A percentile compares a stretch with the other conserved stretches of the same genome.
Conservation (phyloP, 2,888 invertebrate species). For the Harpagoxenus sublaevis region DNA sequence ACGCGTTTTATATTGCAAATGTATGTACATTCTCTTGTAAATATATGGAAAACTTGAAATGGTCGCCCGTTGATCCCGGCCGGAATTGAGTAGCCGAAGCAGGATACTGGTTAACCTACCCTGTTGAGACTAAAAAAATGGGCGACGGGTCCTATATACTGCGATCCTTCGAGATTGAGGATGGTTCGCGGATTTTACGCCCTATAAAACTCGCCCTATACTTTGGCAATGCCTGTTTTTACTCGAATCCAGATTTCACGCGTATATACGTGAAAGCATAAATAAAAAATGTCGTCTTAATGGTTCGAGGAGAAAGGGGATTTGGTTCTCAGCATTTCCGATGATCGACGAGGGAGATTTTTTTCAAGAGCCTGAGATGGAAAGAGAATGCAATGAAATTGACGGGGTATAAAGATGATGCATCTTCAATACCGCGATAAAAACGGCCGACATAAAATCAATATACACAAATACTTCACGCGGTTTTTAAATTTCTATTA, state of each 20-base stretch:
- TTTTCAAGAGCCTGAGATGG: not conserved
- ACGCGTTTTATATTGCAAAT: not conserved
- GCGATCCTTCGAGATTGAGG: slow-evolving; percentile 26
- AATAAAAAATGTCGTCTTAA: slow-evolving; percentile 29
- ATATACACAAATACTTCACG: not conserved
- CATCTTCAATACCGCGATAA: not conserved
- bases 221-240: slow-evolving; percentile 27
- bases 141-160: not conserved
- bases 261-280: slow-evolving; percentile 26
- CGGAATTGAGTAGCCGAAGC: slow-evolving; percentile 19
- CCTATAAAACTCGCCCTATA: slow-evolving; percentile 21
- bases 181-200: slow-evolving; percentile 27
- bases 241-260: slow-evolving; percentile 27
- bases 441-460: not conserved
- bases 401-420: not conserved
- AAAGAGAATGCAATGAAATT: not conserved
- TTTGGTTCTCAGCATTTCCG: not conserved
- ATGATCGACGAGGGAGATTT: slow-evolving; percentile 24
- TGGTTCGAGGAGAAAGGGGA: slow-evolving; percentile 4
- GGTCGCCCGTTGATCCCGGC: not conserved
- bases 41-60: slow-evolving; percentile 1
- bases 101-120: slow-evolving; percentile 9
- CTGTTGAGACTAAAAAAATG: slow-evolving; percentile 25
- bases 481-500: not conserved
- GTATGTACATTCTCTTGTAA: not conserved